Base-by-base conservation (phyloP, 2,888 invertebrate species). In the Trisateles emortualis region DNA sequence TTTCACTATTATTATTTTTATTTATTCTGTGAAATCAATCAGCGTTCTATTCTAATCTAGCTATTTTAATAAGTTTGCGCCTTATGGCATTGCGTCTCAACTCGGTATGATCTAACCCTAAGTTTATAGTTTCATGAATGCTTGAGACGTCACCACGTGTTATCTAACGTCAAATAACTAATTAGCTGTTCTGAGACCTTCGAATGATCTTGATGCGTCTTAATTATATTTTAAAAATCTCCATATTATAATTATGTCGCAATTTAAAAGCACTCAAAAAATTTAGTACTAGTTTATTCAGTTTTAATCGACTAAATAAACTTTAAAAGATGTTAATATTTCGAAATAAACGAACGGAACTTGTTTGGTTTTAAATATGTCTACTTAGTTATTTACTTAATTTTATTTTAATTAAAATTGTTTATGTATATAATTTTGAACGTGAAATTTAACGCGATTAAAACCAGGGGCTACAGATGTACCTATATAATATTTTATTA, bases 211-310 rank as follows among this genome's bases (percentile, higher is more conserved):
- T 35, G 33, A 53, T 53, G 8, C 5, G 29, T 50, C 38, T 53
- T 39, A 63, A 56, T 53, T 63, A 54, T 24, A 22, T 42, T 60
- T 52, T 56, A 61, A 44, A n/a, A 40, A 55, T 60, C 19, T 51
- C 17, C 43, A 59, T 17, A 22, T 43, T 48, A n/a, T 58, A 64
- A 62, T 68, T 51, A 54, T 41, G 24, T 51, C 24, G 46, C 41
- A 55, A 45, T 36, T 33, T 19, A 41, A 26, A 33, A 56, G 41
- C 38, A 3, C 33, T 46, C 44, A 57, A 55, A 43, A 60, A 56
- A 61, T 61, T 61, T 52, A 33, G 19, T 17, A 14, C 14, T 30
- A 17, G 5, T 33, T 41, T 17, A 36, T 52, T 47, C 56, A 30
- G n/a, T 17, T 39, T 48, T 50, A 19, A 10, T 39, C 16, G 35